phyloP scores from a whole-genome alignment of 2,113 vertebrate species.

The Puffinus mauretanicus region DNA sequence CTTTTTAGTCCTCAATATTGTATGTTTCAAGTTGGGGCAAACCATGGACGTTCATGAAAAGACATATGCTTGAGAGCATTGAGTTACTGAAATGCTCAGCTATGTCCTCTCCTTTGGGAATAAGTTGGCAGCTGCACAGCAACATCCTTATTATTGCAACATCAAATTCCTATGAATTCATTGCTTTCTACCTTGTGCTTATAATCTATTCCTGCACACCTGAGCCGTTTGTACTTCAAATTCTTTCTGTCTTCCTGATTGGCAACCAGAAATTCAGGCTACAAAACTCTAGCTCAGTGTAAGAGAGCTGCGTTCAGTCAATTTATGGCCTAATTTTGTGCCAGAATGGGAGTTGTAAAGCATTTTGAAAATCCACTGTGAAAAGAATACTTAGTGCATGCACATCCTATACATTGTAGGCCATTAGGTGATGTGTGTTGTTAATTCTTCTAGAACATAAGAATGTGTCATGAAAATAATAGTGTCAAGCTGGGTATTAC shows the following conservation, averaged over 20 bases:
- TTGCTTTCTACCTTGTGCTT: neutral
- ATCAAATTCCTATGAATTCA: neutral
- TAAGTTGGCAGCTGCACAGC: neutral
- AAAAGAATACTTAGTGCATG: constrained; percentile 9
- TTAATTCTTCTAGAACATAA: constrained; percentile 48
- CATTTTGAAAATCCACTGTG: constrained; percentile 12
- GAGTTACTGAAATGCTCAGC: neutral
- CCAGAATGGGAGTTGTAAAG: neutral
- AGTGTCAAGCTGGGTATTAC: neutral
- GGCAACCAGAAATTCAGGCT: neutral
- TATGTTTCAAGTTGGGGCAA: neutral
- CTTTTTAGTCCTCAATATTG: neutral
- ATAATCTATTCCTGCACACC: neutral
- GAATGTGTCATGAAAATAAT: neutral
- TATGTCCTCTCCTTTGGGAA: neutral
- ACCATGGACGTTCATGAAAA: neutral
- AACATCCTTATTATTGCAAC: neutral
- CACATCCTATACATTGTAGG: neutral
- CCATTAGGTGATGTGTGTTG: neutral
- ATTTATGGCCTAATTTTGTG: neutral
- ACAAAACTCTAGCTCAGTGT: neutral
- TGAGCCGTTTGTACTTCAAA: neutral
- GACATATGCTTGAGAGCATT: accelerated
- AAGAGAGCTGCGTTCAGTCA: neutral
- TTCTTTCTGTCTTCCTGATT: neutral